Base-by-base conservation (phyloP, 2,113 vertebrate genomes). In the Telmatochromis sp. region DNA sequence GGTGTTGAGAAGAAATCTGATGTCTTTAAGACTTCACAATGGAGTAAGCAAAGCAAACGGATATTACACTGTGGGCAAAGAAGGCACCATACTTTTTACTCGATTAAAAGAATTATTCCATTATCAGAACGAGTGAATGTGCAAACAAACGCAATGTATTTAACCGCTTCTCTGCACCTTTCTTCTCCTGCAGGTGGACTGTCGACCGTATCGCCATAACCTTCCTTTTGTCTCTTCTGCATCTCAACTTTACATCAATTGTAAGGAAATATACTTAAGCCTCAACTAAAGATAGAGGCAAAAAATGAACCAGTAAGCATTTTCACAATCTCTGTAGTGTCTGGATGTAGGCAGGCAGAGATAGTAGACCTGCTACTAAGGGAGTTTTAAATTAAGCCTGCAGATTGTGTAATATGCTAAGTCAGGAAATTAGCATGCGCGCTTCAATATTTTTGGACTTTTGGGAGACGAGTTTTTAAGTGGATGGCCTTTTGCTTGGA, bases 361-460 rank as follows among this genome's bases (percentile, higher is more conserved):
- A 92, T 90, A 87, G 60, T 23, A 87, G 89, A 90, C 91, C 89
- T 90, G 92, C 90, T 91, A 57, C 90, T 91, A 57, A 87, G 91
- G 92, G 93, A 94, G 82, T 93, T 93, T 91, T 93, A 93, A 93
- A 96, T 95, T 87, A 95, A 92, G 91, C 90, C 91, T 65, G 91
- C 89, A 92, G 92, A 93, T 93, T 95, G 87, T 89, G 86, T 86
- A 93, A 93, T 94, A 86, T 94, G 91, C 90, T 82, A 93, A 92
- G 90, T 90, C 86, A 90, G 93, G 86, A 94, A 93, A 95, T 95
- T 92, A 95, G 87, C 86, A 91, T 93, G 93, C 95, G 90, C 40
- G 89, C 92, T 93, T 94, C 95, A 91, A 93, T 94, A 90, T 95
- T 94, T 95, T 91, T 89, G 81, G 90, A 94, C 93, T 94, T 89